These are phyloP conservation scores for Hydropsyche betteni DNA, from an alignment of 2,888 invertebrate species.

Conservation along the genomic window DNA sequence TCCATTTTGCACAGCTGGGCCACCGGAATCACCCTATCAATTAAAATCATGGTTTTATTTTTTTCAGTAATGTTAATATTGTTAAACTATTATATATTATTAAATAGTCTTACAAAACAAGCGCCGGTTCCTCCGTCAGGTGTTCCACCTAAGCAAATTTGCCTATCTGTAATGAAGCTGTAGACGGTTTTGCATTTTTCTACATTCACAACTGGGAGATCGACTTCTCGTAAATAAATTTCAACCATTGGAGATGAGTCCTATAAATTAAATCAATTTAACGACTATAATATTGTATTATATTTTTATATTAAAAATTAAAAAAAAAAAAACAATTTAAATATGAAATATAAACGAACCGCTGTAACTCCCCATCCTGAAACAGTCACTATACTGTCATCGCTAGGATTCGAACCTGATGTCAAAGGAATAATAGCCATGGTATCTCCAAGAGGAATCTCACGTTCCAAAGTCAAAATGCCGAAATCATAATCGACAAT, in stretches of 20 bases:
- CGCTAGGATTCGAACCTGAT: conserved; percentile 33
- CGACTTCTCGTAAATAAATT: conserved; percentile 41
- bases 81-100: neutral
- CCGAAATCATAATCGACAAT: conserved; percentile 55
- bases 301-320: conserved; percentile 31
- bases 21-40: conserved; percentile 58
- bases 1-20: conserved; percentile 56
- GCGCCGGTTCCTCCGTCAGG: conserved; percentile 39
- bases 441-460: conserved; percentile 38
- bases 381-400: conserved; percentile 40
- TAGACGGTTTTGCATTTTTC: conserved; percentile 37
- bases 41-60: neutral
- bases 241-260: conserved; percentile 18
- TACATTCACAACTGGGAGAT: conserved; percentile 43
- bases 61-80: neutral
- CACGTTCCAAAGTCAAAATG: conserved; percentile 39
- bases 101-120: conserved; percentile 44
- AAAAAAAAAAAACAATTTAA: neutral
- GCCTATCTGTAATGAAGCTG: conserved; percentile 38
- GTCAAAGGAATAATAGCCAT: conserved; percentile 33
- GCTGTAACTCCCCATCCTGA: conserved; percentile 50
- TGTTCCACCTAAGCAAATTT: conserved; percentile 47
- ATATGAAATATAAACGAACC: conserved; percentile 13
- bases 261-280: conserved; percentile 17
- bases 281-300: neutral